A percentile compares a stretch with the other conserved stretches of the same genome.
Conservation (phyloP, 37 sponge, comb jelly and placozoan species). For the Oscarella lobularis region DNA sequence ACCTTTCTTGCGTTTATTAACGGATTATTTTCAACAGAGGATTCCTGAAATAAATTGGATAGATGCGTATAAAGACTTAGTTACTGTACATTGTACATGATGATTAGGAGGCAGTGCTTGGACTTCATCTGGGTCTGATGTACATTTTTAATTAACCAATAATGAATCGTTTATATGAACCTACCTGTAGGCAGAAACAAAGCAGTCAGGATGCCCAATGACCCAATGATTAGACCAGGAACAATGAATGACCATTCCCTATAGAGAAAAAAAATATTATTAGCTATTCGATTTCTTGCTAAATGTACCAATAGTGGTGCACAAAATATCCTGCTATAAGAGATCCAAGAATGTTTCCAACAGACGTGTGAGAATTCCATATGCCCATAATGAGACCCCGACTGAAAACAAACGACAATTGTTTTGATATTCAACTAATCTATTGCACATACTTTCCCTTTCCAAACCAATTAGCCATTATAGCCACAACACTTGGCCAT, state of each 20-base stretch:
- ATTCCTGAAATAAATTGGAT: too few species aligned
- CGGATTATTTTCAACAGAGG: too few species aligned
- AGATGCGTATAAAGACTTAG: too few species aligned
- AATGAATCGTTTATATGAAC: too few species aligned
- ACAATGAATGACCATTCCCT: conserved; percentile 46
- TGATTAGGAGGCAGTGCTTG: too few species aligned
- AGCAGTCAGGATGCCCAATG: conserved; percentile 17
- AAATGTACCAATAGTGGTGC: conserved; percentile 11
- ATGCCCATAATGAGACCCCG: conserved; percentile 91
- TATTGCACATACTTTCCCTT: conserved; percentile 52
- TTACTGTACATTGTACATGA: too few species aligned
- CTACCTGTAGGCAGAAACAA: conserved; percentile 38
- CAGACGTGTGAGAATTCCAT: conserved; percentile 88
- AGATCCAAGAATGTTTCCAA: conserved; percentile 89
- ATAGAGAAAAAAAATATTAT: too few species aligned
- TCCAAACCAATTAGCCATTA: conserved; percentile 87
- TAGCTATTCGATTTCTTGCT: too few species aligned
- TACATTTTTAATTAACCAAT: too few species aligned
- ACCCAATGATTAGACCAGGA: conserved; percentile 38
- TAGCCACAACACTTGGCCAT: conserved; percentile 84
- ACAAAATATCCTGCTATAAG: conserved; percentile 78
- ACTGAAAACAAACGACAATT: conserved; percentile 16
- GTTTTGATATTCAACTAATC: too few species aligned
- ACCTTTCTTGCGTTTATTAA: too few species aligned
- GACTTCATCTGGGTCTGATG: too few species aligned